A percentile compares a stretch with the other conserved stretches of the same genome.
phyloP scores from a whole-genome alignment of 2,797 vertebrate genomes.

The Dendrocincla tyrannina region DNA sequence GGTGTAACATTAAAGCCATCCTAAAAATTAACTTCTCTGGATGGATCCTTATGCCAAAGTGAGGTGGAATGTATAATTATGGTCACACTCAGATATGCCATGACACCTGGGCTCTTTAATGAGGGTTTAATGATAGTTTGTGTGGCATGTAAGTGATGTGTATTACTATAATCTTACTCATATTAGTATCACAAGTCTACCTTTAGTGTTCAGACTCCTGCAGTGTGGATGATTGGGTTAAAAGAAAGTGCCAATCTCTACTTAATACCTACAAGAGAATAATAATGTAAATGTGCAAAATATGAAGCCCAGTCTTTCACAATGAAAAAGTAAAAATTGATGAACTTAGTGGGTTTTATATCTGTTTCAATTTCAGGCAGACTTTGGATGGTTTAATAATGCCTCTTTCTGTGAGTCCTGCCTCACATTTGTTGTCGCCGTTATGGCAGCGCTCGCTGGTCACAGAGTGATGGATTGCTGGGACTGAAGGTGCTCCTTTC shows the following conservation, averaged over 20 bases:
- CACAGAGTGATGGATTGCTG: neutral
- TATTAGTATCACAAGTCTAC: neutral
- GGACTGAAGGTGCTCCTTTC: neutral
- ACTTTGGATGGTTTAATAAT: neutral
- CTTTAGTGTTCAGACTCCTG: neutral
- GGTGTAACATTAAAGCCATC: neutral
- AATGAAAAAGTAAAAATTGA: neutral
- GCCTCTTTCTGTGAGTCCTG: neutral
- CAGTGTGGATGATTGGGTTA: neutral
- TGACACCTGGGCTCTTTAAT: neutral
- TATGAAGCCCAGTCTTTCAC: neutral
- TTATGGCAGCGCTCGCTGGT: fast-evolving
- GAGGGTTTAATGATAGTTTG: neutral
- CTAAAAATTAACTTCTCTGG: neutral
- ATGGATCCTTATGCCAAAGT: neutral
- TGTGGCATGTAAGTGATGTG: neutral
- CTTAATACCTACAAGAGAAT: neutral
- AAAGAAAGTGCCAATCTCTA: neutral
- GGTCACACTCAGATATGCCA: neutral
- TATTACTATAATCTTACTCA: neutral
- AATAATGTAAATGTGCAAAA: neutral
- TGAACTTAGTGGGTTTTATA: neutral
- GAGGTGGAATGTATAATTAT: neutral
- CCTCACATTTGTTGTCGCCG: neutral
- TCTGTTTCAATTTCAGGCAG: neutral